Evolutionary conservation across 2,888 invertebrate genomes (phyloP).

Genomic region (Augochlorella aurata): DNA sequence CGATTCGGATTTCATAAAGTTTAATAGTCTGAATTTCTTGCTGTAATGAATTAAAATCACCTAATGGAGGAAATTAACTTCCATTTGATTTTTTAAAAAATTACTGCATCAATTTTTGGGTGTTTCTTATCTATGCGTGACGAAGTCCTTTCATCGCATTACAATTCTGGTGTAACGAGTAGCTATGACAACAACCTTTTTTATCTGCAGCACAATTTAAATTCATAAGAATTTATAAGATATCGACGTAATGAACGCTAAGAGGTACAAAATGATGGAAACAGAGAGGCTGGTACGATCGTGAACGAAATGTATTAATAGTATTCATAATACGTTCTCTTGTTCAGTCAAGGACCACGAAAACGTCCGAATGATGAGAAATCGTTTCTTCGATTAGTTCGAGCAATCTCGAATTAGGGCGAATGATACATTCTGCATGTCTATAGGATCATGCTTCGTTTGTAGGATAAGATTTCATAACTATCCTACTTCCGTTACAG

Average conservation of each 20-base stretch:
- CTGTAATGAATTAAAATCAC: not conserved
- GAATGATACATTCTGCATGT: not conserved
- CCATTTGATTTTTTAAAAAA: not conserved
- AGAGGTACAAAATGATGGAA: constrained; percentile 14
- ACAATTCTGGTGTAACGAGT: not conserved
- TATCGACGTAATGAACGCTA: constrained; percentile 58
- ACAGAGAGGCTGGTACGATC: constrained; percentile 43
- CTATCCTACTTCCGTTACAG: constrained; percentile 36
- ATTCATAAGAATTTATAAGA: constrained; percentile 68
- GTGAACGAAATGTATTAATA: constrained; percentile 44
- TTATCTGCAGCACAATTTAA: constrained; percentile 45
- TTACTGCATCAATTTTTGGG: too few relatives aligned
- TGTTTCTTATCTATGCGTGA: not conserved
- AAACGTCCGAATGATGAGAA: constrained; percentile 6
- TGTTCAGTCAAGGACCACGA: constrained; percentile 24
- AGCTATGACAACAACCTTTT: constrained; percentile 9
- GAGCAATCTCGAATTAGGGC: not conserved
- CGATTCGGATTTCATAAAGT: not conserved
- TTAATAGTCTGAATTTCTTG: not conserved
- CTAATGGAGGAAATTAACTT: not conserved
- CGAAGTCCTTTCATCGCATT: constrained; percentile 6
- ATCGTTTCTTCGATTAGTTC: constrained; percentile 13
- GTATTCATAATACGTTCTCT: constrained; percentile 18
- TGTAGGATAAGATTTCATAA: not conserved
- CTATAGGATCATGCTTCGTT: not conserved